A percentile compares a stretch with the other conserved stretches of the same genome.
Evolutionary conservation across 2,888 invertebrate genomes (phyloP).

Genomic region (Epinotia nisella): DNA sequence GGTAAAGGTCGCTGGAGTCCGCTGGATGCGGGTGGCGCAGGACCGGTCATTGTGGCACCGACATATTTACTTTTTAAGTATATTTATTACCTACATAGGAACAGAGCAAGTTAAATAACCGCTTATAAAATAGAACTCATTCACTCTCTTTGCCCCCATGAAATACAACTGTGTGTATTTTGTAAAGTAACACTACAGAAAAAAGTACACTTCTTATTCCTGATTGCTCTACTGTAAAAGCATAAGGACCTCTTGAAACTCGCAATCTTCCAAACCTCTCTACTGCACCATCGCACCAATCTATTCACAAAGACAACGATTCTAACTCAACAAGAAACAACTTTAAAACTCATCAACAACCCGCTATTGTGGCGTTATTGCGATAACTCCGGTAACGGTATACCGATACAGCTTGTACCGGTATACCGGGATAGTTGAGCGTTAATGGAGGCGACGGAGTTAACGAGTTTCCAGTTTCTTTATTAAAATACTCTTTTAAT

Average conservation of each 20-base stretch:
- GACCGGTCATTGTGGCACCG: too few species aligned
- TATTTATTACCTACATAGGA: too few species aligned
- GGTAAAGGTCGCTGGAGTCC: too few species aligned
- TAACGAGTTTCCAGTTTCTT: constrained; percentile 25
- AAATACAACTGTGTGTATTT: not conserved
- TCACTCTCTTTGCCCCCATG: too few species aligned
- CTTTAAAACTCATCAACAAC: constrained; percentile 31
- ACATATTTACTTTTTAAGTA: too few species aligned
- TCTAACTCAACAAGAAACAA: constrained; percentile 15
- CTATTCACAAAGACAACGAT: constrained; percentile 13
- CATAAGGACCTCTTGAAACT: constrained; percentile 5
- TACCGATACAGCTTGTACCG: constrained; percentile 10
- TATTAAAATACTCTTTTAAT: constrained; percentile 29
- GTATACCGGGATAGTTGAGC: constrained; percentile 31
- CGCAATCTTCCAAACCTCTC: constrained; percentile 1
- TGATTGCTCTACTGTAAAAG: not conserved
- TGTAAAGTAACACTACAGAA: not conserved
- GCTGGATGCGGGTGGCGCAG: too few species aligned
- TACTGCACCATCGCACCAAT: constrained; percentile 9
- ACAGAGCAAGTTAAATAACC: too few species aligned
- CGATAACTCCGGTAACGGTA: constrained; percentile 19
- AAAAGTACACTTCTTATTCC: not conserved
- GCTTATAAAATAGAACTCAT: too few species aligned
- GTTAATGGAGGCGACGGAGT: constrained; percentile 24
- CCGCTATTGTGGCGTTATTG: constrained; percentile 11